Percentiles rank a stretch among this genome's conserved stretches.
These are phyloP conservation scores for Ethmia dodecea DNA, from an alignment of 2,888 invertebrate species.

Conservation along the genomic window DNA sequence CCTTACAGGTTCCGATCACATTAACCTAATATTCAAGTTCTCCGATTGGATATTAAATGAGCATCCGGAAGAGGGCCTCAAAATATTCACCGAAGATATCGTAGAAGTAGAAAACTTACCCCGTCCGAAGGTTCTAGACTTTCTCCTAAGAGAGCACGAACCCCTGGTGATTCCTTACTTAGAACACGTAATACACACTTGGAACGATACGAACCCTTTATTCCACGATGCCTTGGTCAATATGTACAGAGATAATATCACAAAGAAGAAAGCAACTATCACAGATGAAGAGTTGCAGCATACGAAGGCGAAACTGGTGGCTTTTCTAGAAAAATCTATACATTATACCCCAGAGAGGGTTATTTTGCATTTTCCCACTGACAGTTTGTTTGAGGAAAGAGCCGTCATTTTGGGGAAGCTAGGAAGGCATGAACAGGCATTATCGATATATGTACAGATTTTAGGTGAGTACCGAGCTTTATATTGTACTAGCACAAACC, in stretches of 20 bases:
- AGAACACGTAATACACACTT: slow-evolving; percentile 94
- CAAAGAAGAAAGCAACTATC: slow-evolving; percentile 45
- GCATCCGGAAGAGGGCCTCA: slow-evolving; percentile 92
- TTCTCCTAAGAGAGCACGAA: slow-evolving; percentile 88
- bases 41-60: slow-evolving; percentile 94
- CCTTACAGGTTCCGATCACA: slow-evolving; percentile 83
- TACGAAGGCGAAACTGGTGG: slow-evolving; percentile 79
- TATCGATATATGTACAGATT: slow-evolving; percentile 94
- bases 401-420: slow-evolving; percentile 95
- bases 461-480: too few species aligned
- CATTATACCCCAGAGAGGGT: slow-evolving; percentile 92
- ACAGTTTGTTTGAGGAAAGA: slow-evolving; percentile 92
- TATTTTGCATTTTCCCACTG: slow-evolving; percentile 89
- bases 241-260: slow-evolving; percentile 89
- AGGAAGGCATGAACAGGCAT: slow-evolving; percentile 93
- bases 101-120: slow-evolving; percentile 94
- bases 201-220: slow-evolving; percentile 90
- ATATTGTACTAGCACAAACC: too few species aligned
- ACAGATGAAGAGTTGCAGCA: slow-evolving; percentile 56
- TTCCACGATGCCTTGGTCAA: slow-evolving; percentile 95
- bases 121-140: slow-evolving; percentile 92
- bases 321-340: slow-evolving; percentile 88
- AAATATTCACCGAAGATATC: slow-evolving; percentile 91
- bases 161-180: slow-evolving; percentile 92
- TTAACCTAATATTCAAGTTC: slow-evolving; percentile 95